Evolutionary conservation across 30 jellyfish, hydroid and myxozoan species (phyloP), one percentile per base, ranked within the genome.

Genomic region (Turritopsis rubra): DNA sequence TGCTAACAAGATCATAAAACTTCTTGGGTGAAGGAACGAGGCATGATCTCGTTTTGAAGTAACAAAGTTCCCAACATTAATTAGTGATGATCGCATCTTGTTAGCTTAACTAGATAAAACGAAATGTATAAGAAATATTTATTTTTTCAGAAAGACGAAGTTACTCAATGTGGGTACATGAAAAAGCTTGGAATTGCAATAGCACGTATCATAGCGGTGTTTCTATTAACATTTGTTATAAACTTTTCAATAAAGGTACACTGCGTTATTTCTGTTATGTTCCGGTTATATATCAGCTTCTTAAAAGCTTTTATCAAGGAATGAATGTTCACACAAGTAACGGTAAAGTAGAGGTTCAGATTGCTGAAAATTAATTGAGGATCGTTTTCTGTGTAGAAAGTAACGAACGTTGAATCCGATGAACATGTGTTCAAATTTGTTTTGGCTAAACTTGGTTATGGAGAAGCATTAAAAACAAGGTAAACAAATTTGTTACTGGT

Each of bases 381-480:
- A 0, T 73, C 7, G 85, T 82, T 71, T 28, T 82, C 71, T 8
- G 70, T 16, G 70, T 66, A 86, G 92, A 79, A 82, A 60, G 29
- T 87, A 73, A 75, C 87, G 17, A 86, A 77, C 29, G 96, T 85
- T 28, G 98, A 92, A 73, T 92, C 98, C 17, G 98, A 92, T 77
- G 95, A 83, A 30, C 98, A 92, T 78, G 92, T 92, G 26, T 92
- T 75, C 65, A 92, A 92, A 79, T 92, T 92, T 88, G 92, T 92
- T 22, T 8, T 75, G 87, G 88, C 98, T 18, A 92, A 92, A 73
- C 66, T 92, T 75, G 96, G 98, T 31, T 73, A 75, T 54, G 91
- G 93, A 23, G 89, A 89, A 28, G 95, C 91, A 1, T n/a, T 29
- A 16, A 26, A 82, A 74, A 85, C 28, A 41, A 41, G 60, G 60